Percentiles rank a stretch among this genome's conserved stretches.
phyloP scores from a whole-genome alignment of 2,113 vertebrate genomes.

The Corvus hawaiiensis region DNA sequence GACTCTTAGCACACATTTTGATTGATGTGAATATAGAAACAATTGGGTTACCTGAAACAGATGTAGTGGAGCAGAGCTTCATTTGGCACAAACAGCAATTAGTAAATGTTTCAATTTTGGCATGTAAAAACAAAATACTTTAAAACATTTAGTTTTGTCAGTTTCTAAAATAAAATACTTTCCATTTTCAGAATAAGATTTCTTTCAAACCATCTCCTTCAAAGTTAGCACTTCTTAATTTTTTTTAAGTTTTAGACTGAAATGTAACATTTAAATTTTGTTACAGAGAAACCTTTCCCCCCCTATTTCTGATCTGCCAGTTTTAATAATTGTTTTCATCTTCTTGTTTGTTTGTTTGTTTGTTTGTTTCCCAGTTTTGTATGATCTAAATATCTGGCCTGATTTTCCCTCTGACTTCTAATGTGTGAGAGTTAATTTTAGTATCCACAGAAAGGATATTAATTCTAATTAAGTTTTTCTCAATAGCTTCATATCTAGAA shows the following conservation, averaged over 20 bases:
- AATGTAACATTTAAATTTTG: background rate
- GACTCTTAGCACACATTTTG: background rate
- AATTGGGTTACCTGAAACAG: background rate
- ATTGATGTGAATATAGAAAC: background rate
- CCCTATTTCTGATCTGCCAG: background rate
- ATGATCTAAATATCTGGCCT: background rate
- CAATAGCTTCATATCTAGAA: background rate
- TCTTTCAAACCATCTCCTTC: background rate
- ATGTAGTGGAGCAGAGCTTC: background rate
- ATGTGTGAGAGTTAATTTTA: background rate
- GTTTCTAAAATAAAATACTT: background rate
- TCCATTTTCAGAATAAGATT: background rate
- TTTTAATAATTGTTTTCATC: background rate
- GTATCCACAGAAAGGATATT: background rate
- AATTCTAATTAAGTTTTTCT: background rate
- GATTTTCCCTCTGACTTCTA: background rate
- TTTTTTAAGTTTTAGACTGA: background rate
- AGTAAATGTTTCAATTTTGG: background rate
- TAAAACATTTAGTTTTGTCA: background rate
- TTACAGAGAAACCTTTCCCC: background rate
- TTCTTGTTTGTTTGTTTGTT: background rate
- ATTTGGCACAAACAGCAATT: background rate
- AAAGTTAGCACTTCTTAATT: background rate
- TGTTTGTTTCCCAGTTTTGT: rapidly evolving
- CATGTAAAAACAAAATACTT: background rate